phyloP scores from a whole-genome alignment of 2,113 vertebrate species.

The Urocitellus parryii region DNA sequence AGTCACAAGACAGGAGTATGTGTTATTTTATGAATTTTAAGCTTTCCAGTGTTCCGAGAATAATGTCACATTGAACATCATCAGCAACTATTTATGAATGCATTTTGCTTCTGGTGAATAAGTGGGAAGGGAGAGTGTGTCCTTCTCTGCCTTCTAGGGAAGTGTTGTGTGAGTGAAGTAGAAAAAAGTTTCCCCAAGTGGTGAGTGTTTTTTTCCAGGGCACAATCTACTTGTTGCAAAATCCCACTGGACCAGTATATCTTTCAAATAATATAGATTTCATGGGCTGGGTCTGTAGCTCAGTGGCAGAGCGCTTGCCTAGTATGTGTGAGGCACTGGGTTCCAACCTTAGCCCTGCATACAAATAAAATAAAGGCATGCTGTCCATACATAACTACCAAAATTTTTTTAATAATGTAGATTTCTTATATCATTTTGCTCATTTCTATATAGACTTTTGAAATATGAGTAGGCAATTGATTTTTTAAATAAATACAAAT shows the following conservation, averaged over 20 bases:
- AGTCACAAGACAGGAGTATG: not conserved
- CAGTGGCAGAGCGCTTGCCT: too few relatives aligned
- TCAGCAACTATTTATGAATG: not conserved
- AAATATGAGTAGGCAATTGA: not conserved
- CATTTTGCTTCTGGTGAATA: not conserved
- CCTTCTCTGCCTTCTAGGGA: not conserved
- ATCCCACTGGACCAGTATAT: not conserved
- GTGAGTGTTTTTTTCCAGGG: not conserved
- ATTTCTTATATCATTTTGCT: not conserved
- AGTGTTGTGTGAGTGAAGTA: not conserved
- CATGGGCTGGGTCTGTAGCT: too few relatives aligned
- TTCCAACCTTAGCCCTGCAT: too few relatives aligned
- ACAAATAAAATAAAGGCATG: too few relatives aligned
- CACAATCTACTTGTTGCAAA: not conserved
- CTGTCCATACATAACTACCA: too few relatives aligned
- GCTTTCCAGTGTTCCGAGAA: constrained; percentile 49
- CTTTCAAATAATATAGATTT: not conserved
- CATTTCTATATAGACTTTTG: constrained; percentile 13
- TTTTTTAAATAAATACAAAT: not conserved
- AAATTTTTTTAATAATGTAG: not conserved
- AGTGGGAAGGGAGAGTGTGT: not conserved
- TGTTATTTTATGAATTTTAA: constrained; percentile 11
- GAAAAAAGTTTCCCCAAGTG: not conserved
- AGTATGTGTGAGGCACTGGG: too few relatives aligned
- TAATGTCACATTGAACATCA: not conserved